phyloP scores from a whole-genome alignment of 2,113 vertebrate species.

The Pituophis catenifer region DNA sequence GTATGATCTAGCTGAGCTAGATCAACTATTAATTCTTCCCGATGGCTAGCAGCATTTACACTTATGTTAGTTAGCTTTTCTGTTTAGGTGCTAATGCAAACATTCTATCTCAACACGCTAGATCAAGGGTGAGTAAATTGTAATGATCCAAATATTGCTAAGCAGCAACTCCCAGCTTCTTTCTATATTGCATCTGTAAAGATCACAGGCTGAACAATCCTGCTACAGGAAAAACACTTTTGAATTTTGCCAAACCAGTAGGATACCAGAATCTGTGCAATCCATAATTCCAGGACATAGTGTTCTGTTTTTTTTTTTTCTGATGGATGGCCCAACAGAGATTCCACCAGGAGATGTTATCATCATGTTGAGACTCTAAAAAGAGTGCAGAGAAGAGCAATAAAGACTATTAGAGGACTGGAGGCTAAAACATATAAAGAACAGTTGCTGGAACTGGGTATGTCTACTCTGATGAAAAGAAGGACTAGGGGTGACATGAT shows the following conservation, averaged over 20 bases:
- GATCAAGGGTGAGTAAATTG: background rate
- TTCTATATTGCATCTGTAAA: background rate
- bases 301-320: background rate
- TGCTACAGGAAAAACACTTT: background rate
- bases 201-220: background rate
- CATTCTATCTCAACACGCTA: background rate
- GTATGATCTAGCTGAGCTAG: background rate
- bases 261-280: background rate
- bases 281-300: background rate
- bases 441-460: too few species aligned
- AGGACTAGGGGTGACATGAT: too few species aligned
- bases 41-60: background rate
- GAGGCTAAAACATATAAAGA: too few species aligned
- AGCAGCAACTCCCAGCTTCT: background rate
- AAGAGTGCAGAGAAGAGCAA: too few species aligned
- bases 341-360: background rate
- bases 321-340: background rate
- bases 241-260: background rate
- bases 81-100: background rate
- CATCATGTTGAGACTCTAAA: background rate
- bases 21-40: background rate
- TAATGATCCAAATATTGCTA: background rate
- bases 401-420: too few species aligned
- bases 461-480: too few species aligned
- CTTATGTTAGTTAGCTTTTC: background rate